Base-by-base conservation (phyloP, 2,888 invertebrate species). In the Sycophila texana region DNA sequence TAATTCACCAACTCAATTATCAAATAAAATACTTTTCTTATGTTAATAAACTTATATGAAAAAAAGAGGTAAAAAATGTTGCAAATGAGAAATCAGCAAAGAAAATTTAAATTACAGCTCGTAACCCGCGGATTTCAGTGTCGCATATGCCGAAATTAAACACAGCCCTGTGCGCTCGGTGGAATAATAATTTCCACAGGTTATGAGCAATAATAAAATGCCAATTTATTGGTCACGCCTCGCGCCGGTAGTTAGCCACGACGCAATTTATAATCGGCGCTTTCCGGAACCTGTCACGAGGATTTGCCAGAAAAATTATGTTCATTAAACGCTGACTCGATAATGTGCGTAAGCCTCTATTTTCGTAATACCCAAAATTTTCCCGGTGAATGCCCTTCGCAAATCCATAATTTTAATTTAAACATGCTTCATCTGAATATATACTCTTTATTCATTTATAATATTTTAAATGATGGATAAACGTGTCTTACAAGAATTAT, bases 121-220 rank as follows among this genome's bases (percentile, higher is more conserved):
- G 1, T 74, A 78, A 74, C 68, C 63, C 61, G 13, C 4, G 30
- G 49, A 10, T 61, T 78, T 73, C 18, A 71, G 65, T 71, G 39
- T 60, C 71, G 18, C 60, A 71, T 66, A 57, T 61, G 39, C 22
- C 20, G 30, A 67, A 75, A 79, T 79, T 75, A 75, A 61, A 49
- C 51, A n/a, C 14, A 20, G 18, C 51, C 49, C 26, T 71, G 14
- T 51, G 84, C 85, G 86, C 87, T 87, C 88, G 86, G 84, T 80
- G 84, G 87, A 88, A 89, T 89, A 89, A 89, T 89, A 88, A 89
- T 89, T 89, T 87, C 83, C 84, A 86, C 84, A 85, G 87, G 87
- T 89, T 89, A 89, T 88, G 89, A 89, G 87, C 88, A 89, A 89
- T 89, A 89, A 89, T 90, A 89, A 89, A 89, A 89, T 88, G 84